Evolutionary conservation across 1,140 invertebrate genomes (phyloP).

Genomic region (Meteorus sp.): DNA sequence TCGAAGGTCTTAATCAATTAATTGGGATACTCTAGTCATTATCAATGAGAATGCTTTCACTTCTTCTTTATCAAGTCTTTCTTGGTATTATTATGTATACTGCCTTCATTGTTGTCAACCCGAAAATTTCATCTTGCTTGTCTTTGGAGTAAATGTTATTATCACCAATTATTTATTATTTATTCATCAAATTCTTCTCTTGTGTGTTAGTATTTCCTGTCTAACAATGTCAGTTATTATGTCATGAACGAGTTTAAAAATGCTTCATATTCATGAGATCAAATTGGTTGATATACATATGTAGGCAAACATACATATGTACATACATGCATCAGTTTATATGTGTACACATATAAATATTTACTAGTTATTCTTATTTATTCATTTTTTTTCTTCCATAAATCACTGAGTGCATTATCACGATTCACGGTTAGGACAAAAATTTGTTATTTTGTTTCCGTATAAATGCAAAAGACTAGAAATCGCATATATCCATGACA

Average conservation of each 20-base stretch:
- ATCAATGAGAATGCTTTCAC: background rate
- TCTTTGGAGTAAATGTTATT: too few species aligned
- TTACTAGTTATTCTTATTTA: background rate
- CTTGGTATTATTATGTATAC: too few species aligned
- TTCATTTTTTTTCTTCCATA: background rate
- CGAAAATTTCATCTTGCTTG: constrained; percentile 2
- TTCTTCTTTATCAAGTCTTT: constrained; percentile 1
- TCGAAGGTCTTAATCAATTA: constrained; percentile 31
- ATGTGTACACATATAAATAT: too few species aligned
- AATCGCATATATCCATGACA: background rate
- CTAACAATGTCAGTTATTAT: too few species aligned
- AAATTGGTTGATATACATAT: too few species aligned
- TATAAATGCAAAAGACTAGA: constrained; percentile 41
- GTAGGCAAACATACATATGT: too few species aligned
- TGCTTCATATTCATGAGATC: too few species aligned
- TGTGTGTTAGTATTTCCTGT: too few species aligned
- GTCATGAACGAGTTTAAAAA: background rate
- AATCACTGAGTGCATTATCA: background rate
- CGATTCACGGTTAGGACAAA: too few species aligned
- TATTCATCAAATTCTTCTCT: too few species aligned
- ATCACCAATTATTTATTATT: too few species aligned
- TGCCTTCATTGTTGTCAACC: constrained; percentile 3
- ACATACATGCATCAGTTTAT: too few species aligned
- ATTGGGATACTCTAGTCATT: constrained; percentile 10
- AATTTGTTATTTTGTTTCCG: constrained; percentile 4